Percentiles rank a stretch among this genome's conserved stretches.
Evolutionary conservation across 2,888 invertebrate genomes (phyloP).

Genomic region (Clepsis dumicolana): DNA sequence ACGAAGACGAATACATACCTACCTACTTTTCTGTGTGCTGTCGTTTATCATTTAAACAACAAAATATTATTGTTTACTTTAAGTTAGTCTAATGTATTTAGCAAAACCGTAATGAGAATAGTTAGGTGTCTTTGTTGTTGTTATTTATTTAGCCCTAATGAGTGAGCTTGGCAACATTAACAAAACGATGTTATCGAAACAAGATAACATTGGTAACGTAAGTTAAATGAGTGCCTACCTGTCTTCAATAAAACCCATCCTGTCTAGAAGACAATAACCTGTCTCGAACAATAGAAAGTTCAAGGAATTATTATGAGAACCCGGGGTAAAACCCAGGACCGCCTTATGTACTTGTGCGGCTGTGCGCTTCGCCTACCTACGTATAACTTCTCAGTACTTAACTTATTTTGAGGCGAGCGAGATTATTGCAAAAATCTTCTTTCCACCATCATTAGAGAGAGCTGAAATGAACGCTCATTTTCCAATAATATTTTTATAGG

Average conservation of each 20-base stretch:
- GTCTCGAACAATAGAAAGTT: conserved; percentile 8
- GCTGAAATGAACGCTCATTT: neutral
- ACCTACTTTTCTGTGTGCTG: too few relatives aligned
- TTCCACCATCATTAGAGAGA: neutral
- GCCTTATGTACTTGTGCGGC: neutral
- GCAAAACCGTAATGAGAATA: neutral
- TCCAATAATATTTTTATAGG: neutral
- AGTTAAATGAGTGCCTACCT: neutral
- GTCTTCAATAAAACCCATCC: neutral
- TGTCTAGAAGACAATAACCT: conserved; percentile 4
- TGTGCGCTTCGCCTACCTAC: neutral
- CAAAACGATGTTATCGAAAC: neutral
- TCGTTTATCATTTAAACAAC: too few relatives aligned
- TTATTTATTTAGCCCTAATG: neutral
- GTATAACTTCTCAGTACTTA: neutral
- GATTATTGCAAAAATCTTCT: neutral
- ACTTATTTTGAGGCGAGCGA: neutral
- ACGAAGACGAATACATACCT: too few relatives aligned
- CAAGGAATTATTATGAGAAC: conserved; percentile 9
- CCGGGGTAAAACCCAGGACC: neutral
- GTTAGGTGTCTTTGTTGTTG: neutral
- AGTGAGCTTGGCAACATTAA: neutral
- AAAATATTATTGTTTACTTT: too few relatives aligned
- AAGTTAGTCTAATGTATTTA: neutral
- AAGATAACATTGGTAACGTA: neutral